These are phyloP conservation scores for Cinara cedri DNA, from an alignment of 2,888 invertebrate genomes.

Conservation along the genomic window DNA sequence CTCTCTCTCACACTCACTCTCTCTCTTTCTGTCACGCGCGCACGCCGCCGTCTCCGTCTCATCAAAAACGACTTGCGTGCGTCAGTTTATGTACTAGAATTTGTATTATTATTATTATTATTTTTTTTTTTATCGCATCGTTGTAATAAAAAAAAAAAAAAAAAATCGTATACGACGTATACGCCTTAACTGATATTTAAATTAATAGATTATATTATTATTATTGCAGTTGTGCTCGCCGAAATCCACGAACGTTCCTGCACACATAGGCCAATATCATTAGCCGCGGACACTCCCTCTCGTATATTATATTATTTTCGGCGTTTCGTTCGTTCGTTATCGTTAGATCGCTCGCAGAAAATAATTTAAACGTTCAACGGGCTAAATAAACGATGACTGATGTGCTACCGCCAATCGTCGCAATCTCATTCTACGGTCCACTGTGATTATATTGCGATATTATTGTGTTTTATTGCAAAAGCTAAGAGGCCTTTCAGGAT, in stretches of 20 bases:
- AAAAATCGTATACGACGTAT: too few relatives aligned
- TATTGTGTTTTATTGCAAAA: too few relatives aligned
- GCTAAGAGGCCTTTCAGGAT: too few relatives aligned
- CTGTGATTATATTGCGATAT: neutral
- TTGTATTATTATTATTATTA: too few relatives aligned
- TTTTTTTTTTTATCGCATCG: conserved; percentile 18
- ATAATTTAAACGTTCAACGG: neutral
- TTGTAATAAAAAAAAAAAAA: conserved; percentile 25
- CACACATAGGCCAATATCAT: conserved; percentile 21
- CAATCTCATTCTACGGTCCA: neutral
- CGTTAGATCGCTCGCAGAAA: neutral
- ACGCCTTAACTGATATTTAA: conserved; percentile 24
- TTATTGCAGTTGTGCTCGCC: conserved; percentile 23
- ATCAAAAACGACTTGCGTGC: neutral
- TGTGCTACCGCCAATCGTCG: neutral
- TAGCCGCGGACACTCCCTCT: conserved; percentile 32
- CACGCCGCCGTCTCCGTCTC: neutral
- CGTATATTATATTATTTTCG: neutral
- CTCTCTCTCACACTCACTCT: too few relatives aligned
- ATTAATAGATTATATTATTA: conserved; percentile 48
- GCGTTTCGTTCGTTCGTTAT: neutral
- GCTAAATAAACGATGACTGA: neutral
- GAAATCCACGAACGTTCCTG: conserved; percentile 12
- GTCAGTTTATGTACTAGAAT: neutral
- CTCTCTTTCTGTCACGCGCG: neutral